Conservation (phyloP, 1,140 invertebrate species). For the Bombus consobrinus region DNA sequence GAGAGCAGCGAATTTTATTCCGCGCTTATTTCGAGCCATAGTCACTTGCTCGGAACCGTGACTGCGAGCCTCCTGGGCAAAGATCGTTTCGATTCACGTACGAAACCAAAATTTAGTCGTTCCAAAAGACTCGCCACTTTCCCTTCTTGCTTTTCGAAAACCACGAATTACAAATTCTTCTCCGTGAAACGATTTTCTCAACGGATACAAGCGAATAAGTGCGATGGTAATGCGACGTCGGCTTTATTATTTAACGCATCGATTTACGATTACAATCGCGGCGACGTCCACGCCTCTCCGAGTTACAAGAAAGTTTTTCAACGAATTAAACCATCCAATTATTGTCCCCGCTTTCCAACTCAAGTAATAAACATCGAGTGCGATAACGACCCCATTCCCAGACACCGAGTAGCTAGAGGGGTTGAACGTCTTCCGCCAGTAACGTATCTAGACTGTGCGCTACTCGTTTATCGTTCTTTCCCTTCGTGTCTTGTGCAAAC, state of each 20-base stretch:
- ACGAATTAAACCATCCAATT: slow-evolving; percentile 52
- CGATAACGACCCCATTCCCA: slow-evolving; percentile 69
- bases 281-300: neutral
- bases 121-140: neutral
- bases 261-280: slow-evolving; percentile 41
- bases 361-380: slow-evolving; percentile 70
- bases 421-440: slow-evolving; percentile 19
- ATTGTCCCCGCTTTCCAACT: slow-evolving; percentile 52
- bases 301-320: slow-evolving; percentile 30
- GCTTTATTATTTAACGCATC: neutral
- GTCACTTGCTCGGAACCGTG: slow-evolving; percentile 44
- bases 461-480: neutral
- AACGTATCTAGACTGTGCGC: slow-evolving; percentile 39
- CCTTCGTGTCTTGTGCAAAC: neutral
- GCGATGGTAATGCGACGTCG: neutral
- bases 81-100: slow-evolving; percentile 5
- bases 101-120: slow-evolving; percentile 2
- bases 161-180: neutral
- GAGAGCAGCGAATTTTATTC: slow-evolving; percentile 78
- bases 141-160: neutral
- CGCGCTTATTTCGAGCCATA: slow-evolving; percentile 72
- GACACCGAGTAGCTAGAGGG: slow-evolving; percentile 11
- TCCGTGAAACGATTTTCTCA: no score
- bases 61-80: neutral
- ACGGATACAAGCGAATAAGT: neutral